A percentile compares a stretch with the other conserved stretches of the same genome.
Conservation (phyloP, 2,113 vertebrate species). For the Indri indri region DNA sequence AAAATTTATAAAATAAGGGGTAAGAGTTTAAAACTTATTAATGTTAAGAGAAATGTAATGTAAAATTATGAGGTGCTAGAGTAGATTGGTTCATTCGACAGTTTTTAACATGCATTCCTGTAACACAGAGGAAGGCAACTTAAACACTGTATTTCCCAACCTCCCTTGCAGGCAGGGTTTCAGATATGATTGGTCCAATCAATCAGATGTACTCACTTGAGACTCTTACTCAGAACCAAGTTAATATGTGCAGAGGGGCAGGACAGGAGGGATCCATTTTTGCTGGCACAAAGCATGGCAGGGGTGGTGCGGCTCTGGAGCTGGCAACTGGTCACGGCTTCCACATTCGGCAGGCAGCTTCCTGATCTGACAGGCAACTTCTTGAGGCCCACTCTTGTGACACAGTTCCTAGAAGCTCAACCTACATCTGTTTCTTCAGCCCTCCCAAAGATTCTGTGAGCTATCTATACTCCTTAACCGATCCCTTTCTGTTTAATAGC, state of each 20-base stretch:
- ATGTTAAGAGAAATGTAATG: neutral
- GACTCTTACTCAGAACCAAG: neutral
- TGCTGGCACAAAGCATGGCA: neutral
- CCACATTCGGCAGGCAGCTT: neutral
- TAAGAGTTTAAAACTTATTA: neutral
- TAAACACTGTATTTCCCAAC: neutral
- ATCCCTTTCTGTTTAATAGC: neutral
- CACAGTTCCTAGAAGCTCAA: neutral
- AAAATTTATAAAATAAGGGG: neutral
- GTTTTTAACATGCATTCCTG: neutral
- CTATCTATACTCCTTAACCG: neutral
- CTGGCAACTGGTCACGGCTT: neutral
- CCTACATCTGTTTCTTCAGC: neutral
- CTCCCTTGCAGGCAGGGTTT: neutral
- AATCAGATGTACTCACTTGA: constrained; percentile 48
- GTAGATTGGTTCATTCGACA: neutral
- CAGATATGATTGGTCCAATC: neutral
- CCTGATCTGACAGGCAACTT: neutral
- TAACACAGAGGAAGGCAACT: neutral
- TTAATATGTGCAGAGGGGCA: neutral
- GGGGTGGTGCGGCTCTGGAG: neutral
- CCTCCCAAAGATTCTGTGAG: neutral
- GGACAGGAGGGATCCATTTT: neutral
- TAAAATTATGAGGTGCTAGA: neutral
- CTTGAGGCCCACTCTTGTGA: neutral